phyloP scores from a whole-genome alignment of 2,797 vertebrate species.

The Rhinophrynus dorsalis region DNA sequence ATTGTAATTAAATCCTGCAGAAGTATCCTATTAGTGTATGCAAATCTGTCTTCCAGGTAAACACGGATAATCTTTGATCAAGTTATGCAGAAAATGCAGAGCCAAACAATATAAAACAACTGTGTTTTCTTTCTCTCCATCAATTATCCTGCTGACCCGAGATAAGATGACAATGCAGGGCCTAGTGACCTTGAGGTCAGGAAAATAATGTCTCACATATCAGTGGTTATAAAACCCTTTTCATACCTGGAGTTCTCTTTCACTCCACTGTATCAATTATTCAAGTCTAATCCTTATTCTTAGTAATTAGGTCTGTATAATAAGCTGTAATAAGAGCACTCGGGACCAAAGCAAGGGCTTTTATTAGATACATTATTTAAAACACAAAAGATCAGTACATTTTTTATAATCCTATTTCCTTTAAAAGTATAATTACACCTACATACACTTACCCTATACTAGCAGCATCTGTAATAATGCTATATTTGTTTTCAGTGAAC shows the following conservation, averaged over 20 bases:
- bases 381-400: too few relatives aligned
- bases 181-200: constrained; percentile 50
- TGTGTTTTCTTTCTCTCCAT: constrained; percentile 45
- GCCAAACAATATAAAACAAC: constrained; percentile 48
- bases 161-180: constrained; percentile 54
- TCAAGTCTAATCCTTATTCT: background rate
- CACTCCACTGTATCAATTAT: constrained; percentile 3
- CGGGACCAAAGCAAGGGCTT: too few relatives aligned
- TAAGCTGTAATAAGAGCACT: background rate
- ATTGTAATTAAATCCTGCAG: too few relatives aligned
- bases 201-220: constrained; percentile 54
- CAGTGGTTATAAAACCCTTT: constrained; percentile 53
- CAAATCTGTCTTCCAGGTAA: constrained; percentile 10
- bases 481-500: too few relatives aligned
- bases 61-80: constrained; percentile 53
- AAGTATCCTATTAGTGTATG: too few relatives aligned
- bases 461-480: too few relatives aligned
- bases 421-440: too few relatives aligned
- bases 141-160: constrained; percentile 52
- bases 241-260: constrained; percentile 53
- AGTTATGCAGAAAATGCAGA: constrained; percentile 55
- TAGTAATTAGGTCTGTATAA: background rate
- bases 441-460: too few relatives aligned
- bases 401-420: too few relatives aligned
- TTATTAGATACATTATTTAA: too few relatives aligned